Evolutionary conservation across 2,113 vertebrate genomes (phyloP).

Genomic region (Alligator mississippiensis): DNA sequence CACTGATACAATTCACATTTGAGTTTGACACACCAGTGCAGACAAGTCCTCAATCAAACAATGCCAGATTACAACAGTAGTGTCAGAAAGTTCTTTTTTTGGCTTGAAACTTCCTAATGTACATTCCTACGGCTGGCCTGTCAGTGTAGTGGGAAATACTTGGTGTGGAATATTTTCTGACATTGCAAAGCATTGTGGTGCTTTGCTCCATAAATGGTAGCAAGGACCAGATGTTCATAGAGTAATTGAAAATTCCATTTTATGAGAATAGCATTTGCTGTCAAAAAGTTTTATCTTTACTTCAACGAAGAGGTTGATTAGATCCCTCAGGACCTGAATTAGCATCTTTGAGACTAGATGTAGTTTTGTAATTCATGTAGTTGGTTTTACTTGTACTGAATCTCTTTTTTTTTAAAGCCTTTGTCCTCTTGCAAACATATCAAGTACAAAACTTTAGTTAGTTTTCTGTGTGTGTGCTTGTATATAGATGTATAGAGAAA

Average conservation of each 20-base stretch:
- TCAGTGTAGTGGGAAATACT: slow-evolving; percentile 40
- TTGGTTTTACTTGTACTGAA: slow-evolving; percentile 67
- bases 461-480: slow-evolving; percentile 26
- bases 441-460: slow-evolving; percentile 54
- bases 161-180: slow-evolving; percentile 63
- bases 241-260: slow-evolving; percentile 86
- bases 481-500: background rate
- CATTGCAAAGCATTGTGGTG: slow-evolving; percentile 30
- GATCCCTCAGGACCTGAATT: slow-evolving; percentile 80
- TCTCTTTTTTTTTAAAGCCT: slow-evolving; percentile 44
- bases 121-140: background rate
- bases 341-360: slow-evolving; percentile 79
- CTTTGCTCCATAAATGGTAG: slow-evolving; percentile 60
- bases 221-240: slow-evolving; percentile 77
- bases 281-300: slow-evolving; percentile 86
- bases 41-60: fast-evolving
- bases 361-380: slow-evolving; percentile 81
- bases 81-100: fast-evolving
- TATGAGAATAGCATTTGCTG: slow-evolving; percentile 82
- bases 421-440: slow-evolving; percentile 49
- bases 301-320: slow-evolving; percentile 84
- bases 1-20: background rate
- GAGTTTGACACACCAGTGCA: background rate
- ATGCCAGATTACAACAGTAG: fast-evolving
- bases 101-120: background rate